These are phyloP conservation scores for Tetramorium alpestre DNA, from an alignment of 1,140 invertebrate genomes.

Conservation along the genomic window DNA sequence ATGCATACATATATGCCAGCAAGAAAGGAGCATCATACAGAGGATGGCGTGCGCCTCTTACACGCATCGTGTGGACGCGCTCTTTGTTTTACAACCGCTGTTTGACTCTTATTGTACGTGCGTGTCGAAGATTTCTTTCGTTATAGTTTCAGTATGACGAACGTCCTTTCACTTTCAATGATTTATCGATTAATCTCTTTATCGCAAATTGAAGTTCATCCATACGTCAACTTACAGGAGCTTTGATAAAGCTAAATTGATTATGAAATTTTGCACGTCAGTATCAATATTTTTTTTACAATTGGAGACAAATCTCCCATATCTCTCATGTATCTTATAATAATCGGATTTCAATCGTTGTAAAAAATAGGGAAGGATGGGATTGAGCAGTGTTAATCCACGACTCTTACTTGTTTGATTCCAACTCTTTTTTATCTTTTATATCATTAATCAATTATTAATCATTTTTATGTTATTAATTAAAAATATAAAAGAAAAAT, in stretches of 20 bases:
- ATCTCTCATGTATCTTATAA: not conserved
- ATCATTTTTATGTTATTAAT: not conserved
- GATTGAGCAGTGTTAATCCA: not conserved
- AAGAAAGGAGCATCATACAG: slow-evolving; percentile 33
- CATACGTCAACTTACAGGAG: not conserved
- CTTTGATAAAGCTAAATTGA: not conserved
- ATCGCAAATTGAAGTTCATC: not conserved
- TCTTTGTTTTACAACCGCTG: slow-evolving; percentile 38
- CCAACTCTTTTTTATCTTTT: not conserved
- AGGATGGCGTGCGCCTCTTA: slow-evolving; percentile 18
- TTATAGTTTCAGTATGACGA: not conserved
- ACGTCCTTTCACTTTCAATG: not conserved
- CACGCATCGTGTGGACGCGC: not conserved
- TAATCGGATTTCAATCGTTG: not conserved
- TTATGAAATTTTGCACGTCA: not conserved
- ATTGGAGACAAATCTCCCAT: not conserved
- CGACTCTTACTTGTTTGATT: not conserved
- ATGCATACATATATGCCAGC: slow-evolving; percentile 11
- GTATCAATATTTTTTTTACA: not conserved
- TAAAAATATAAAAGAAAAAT: not conserved
- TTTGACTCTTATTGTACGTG: not conserved
- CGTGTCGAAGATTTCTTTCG: not conserved
- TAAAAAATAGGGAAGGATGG: not conserved
- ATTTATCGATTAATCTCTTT: not conserved
- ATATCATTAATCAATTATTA: not conserved